Evolutionary conservation across 2,888 invertebrate species (phyloP), one percentile per base, ranked within the genome.

Genomic region (Cheilosia pagana): DNA sequence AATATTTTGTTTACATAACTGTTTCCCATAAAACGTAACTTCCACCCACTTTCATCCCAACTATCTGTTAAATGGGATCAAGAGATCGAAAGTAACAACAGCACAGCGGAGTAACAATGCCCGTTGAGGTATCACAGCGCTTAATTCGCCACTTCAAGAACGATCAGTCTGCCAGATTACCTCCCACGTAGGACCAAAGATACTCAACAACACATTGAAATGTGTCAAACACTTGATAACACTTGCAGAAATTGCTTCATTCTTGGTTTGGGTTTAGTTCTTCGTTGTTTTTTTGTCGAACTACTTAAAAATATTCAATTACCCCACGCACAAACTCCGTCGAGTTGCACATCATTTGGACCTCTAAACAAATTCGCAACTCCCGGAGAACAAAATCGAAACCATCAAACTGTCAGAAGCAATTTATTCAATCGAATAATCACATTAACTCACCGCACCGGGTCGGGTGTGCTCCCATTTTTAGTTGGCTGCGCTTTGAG

Each of bases 321-420:
- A 10, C 60, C 16, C 71, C 67, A 77, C 77, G 67, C 60, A 60
- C 53, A 19, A 16, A 5, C 7, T 25, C 25, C 25, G 57, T 39
- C 39, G 57, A 71, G 41, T 19, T 72, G 50, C 53, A 52, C 65
- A 65, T 72, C 50, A 19, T 43, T 39, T 35, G 14, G 31, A 35
- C 35, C 50, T 50, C 39, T 43, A 68, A 55, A 60, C 48, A 39
- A 39, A 50, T 50, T 63, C 28, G 23, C 63, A n/a, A 63, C 62
- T 63, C 59, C 50, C 57, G 63, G 39, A 50, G 52, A 72, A 63
- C 41, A 55, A 71, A 63, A 71, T 76, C 25, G 59, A 35, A 63
- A 50, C 53, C 65, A 67, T 62, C 68, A 68, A 63, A 50, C 53
- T 70, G 83, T 78, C 78, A 77, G 60, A 77, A 72, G 60, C 28